Evolutionary conservation across 2,888 invertebrate genomes (phyloP).

Genomic region (Lithophane ornitopus): DNA sequence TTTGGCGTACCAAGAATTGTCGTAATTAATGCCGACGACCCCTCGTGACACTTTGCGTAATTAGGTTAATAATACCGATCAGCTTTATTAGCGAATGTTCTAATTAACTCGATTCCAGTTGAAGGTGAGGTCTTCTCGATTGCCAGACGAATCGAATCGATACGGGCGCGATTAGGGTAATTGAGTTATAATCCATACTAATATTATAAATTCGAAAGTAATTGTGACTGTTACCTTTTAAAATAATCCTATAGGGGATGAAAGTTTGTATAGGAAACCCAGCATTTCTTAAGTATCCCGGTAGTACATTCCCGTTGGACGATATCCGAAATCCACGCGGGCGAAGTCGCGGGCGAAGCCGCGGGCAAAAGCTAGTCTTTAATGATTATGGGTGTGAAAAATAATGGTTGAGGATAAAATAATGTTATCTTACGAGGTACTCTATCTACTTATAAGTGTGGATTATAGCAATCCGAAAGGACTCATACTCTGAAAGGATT

Average conservation of each 20-base stretch:
- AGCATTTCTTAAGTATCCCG: too few relatives aligned
- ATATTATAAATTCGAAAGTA: too few relatives aligned
- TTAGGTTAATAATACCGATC: slow-evolving; percentile 87
- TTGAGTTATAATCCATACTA: slow-evolving; percentile 15
- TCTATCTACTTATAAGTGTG: too few relatives aligned
- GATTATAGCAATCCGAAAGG: background rate
- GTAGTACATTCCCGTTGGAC: too few relatives aligned
- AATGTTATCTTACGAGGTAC: background rate
- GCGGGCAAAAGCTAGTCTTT: too few relatives aligned
- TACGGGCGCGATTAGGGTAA: slow-evolving; percentile 34
- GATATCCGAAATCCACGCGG: too few relatives aligned
- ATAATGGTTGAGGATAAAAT: background rate
- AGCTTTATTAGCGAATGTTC: slow-evolving; percentile 84
- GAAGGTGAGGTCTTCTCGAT: slow-evolving; percentile 71
- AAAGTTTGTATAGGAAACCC: too few relatives aligned
- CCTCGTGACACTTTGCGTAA: slow-evolving; percentile 81
- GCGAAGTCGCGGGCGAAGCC: too few relatives aligned
- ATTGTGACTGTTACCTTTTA: too few relatives aligned
- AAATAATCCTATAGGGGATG: too few relatives aligned
- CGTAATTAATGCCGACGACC: slow-evolving; percentile 77
- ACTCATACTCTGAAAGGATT: too few relatives aligned
- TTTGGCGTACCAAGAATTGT: slow-evolving; percentile 77
- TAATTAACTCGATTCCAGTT: slow-evolving; percentile 79
- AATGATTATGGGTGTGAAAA: background rate
- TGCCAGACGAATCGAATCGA: slow-evolving; percentile 59